phyloP scores from a whole-genome alignment of 2,113 vertebrate genomes.

The Mormyrus iriodes region DNA sequence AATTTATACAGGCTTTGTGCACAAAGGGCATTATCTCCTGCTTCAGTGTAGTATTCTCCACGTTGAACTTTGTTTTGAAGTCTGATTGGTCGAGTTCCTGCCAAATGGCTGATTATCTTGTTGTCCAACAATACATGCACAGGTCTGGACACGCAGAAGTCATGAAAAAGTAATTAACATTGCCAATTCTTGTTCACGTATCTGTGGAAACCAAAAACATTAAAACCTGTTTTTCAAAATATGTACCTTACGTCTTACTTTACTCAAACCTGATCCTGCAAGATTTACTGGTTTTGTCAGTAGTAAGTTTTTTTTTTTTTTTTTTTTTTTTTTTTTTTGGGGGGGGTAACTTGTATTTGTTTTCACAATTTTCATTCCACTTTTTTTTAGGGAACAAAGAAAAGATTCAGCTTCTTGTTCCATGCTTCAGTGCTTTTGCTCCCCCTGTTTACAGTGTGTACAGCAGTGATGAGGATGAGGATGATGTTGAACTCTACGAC shows the following conservation, averaged over 20 bases:
- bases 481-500: slow-evolving; percentile 91
- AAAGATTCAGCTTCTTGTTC: background rate
- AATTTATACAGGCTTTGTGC: slow-evolving; percentile 17
- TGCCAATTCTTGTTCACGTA: slow-evolving; percentile 79
- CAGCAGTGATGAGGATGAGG: slow-evolving; percentile 95
- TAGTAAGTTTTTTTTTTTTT: slow-evolving; percentile 8
- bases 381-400: slow-evolving; percentile 20
- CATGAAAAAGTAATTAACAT: slow-evolving; percentile 57
- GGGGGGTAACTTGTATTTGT: background rate
- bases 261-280: slow-evolving; percentile 77
- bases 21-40: slow-evolving; percentile 56
- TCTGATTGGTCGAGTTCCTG: slow-evolving; percentile 72
- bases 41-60: slow-evolving; percentile 61
- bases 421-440: slow-evolving; percentile 26
- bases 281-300: slow-evolving; percentile 76
- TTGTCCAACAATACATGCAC: slow-evolving; percentile 75
- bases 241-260: slow-evolving; percentile 46
- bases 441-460: slow-evolving; percentile 76
- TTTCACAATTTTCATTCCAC: background rate
- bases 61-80: slow-evolving; percentile 57
- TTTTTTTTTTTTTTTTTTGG: background rate
- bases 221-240: slow-evolving; percentile 85
- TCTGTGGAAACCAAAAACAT: slow-evolving; percentile 99
- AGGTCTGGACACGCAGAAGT: slow-evolving; percentile 84
- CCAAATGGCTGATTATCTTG: slow-evolving; percentile 70